A percentile compares a stretch with the other conserved stretches of the same genome.
phyloP scores from a whole-genome alignment of 2,113 vertebrate species.

The Rhagologus leucostigma region DNA sequence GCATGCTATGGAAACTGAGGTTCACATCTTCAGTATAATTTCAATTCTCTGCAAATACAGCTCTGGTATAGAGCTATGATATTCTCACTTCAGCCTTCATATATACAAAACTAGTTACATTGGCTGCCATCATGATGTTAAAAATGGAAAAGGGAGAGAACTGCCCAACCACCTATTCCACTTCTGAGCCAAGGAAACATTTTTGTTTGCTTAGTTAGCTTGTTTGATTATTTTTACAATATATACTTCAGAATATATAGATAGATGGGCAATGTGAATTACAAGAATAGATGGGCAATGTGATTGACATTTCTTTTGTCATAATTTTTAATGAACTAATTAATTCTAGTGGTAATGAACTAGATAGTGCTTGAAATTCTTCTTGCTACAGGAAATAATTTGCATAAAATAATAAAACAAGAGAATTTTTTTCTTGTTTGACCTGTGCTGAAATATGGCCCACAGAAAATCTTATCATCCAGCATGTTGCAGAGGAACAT shows the following conservation, averaged over 20 bases:
- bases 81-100: background rate
- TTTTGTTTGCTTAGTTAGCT: background rate
- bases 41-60: background rate
- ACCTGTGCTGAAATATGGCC: background rate
- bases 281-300: background rate
- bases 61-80: background rate
- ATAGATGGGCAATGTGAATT: background rate
- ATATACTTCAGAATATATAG: background rate
- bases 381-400: constrained; percentile 2
- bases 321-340: background rate
- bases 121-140: background rate
- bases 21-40: background rate
- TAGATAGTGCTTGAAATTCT: background rate
- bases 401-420: constrained; percentile 3
- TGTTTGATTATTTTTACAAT: background rate
- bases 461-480: background rate
- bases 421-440: background rate
- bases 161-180: background rate
- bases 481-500: background rate
- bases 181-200: background rate
- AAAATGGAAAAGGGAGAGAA: constrained; percentile 2
- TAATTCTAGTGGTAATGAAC: constrained; percentile 6
- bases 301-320: constrained; percentile 15
- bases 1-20: background rate
- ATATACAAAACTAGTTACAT: background rate